phyloP scores from a whole-genome alignment of 23 tunicate genomes.

The Trididemnum clinides region DNA sequence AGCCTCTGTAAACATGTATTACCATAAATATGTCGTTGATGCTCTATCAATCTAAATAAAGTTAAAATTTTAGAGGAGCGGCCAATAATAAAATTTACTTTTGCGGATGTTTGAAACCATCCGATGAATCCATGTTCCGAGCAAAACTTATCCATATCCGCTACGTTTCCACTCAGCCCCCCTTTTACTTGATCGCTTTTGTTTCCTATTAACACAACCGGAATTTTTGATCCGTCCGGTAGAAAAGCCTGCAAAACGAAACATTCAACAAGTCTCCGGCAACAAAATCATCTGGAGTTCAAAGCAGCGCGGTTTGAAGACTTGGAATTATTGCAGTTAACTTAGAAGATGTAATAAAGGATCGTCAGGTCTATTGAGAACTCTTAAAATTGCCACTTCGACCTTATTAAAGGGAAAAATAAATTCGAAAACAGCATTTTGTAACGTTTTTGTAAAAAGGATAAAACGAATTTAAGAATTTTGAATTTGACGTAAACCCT shows the following conservation, averaged over 20 bases:
- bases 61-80: too few species aligned
- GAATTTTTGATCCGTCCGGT: slow-evolving; percentile 54
- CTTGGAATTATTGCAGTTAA: too few species aligned
- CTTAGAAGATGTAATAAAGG: neutral
- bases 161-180: slow-evolving; percentile 19
- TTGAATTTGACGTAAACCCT: too few species aligned
- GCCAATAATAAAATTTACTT: slow-evolving; percentile 29
- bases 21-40: too few species aligned
- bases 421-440: too few species aligned
- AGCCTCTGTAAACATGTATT: too few species aligned
- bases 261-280: too few species aligned
- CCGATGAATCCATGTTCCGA: slow-evolving; percentile 60
- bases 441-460: neutral
- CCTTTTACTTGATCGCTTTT: slow-evolving; percentile 56
- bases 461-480: too few species aligned
- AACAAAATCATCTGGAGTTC: neutral
- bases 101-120: slow-evolving; percentile 77
- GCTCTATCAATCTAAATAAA: too few species aligned
- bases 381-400: too few species aligned
- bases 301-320: too few species aligned
- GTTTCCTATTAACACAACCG: slow-evolving; percentile 71
- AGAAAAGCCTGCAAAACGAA: slow-evolving; percentile 23
- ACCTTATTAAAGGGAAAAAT: too few species aligned
- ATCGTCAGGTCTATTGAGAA: neutral
- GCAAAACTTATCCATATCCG: slow-evolving; percentile 54